Conservation (phyloP, 37 sponge, comb jelly and placozoan species). For the Diacarnus erythraeanus region DNA sequence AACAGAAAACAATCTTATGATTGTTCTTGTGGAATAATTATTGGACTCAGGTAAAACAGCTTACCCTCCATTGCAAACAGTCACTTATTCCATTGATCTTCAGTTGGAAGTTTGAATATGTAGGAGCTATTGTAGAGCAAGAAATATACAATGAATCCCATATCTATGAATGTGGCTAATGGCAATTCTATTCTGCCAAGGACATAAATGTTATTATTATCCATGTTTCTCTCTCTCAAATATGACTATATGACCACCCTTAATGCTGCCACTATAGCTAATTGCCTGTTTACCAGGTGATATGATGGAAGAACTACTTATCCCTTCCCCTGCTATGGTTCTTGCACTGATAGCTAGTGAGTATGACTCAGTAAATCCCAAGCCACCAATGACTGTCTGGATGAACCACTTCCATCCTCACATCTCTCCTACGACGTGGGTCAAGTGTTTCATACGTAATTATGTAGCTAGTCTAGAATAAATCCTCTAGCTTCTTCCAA, state of each 20-base stretch:
- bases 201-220: too few relatives aligned
- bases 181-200: too few relatives aligned
- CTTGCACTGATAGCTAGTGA: constrained; percentile 23
- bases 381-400: constrained; percentile 13
- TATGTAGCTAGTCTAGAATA: background rate
- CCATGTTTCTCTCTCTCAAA: too few relatives aligned
- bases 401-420: background rate
- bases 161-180: background rate
- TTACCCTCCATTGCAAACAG: constrained; percentile 21
- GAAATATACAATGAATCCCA: background rate
- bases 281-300: background rate
- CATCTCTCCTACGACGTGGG: background rate
- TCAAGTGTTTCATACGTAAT: background rate
- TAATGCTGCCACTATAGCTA: too few relatives aligned
- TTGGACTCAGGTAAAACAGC: background rate
- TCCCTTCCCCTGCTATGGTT: background rate
- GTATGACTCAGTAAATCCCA: constrained; percentile 1
- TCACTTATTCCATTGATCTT: background rate
- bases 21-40: background rate
- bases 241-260: too few relatives aligned
- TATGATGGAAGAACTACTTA: background rate
- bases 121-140: constrained; percentile 2
- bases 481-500: constrained; percentile 26
- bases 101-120: constrained; percentile 1
- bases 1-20: too few relatives aligned